phyloP scores from a whole-genome alignment of 1,140 invertebrate species.

The Argopecten irradians region DNA sequence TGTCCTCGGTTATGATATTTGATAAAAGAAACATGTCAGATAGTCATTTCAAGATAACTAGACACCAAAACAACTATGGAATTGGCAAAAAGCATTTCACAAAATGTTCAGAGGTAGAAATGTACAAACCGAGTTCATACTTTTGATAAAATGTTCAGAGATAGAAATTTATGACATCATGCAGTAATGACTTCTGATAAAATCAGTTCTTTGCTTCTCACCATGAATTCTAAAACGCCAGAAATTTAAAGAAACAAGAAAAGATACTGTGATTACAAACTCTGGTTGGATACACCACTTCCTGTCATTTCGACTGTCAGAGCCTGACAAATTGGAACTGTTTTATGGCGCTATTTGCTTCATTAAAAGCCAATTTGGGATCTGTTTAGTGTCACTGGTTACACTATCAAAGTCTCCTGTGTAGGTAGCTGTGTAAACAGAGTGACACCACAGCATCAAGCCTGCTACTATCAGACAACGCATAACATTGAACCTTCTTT shows the following conservation, averaged over 20 bases:
- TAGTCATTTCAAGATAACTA: no score
- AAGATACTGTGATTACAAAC: background rate
- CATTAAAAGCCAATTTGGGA: conserved; percentile 15
- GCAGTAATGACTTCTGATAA: background rate
- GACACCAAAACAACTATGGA: no score
- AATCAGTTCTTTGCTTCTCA: background rate
- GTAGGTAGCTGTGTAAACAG: background rate
- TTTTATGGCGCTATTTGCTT: conserved; percentile 2
- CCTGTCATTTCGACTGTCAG: background rate
- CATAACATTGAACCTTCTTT: background rate
- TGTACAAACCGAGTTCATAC: no score
- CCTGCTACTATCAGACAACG: background rate
- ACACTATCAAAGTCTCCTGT: conserved; percentile 16
- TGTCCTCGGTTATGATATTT: no score
- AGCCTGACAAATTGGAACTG: background rate
- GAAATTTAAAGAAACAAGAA: background rate
- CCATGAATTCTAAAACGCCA: background rate
- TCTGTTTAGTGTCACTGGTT: conserved; percentile 7
- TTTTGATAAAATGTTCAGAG: no score
- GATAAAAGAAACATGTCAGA: no score
- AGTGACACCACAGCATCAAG: conserved; percentile 19
- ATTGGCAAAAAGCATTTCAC: no score
- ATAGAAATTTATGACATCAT: background rate
- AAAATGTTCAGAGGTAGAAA: no score
- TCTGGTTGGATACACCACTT: conserved; percentile 11